Evolutionary conservation across 2,113 vertebrate genomes (phyloP), one percentile per base, ranked within the genome.

Genomic region (Rhineura floridana): DNA sequence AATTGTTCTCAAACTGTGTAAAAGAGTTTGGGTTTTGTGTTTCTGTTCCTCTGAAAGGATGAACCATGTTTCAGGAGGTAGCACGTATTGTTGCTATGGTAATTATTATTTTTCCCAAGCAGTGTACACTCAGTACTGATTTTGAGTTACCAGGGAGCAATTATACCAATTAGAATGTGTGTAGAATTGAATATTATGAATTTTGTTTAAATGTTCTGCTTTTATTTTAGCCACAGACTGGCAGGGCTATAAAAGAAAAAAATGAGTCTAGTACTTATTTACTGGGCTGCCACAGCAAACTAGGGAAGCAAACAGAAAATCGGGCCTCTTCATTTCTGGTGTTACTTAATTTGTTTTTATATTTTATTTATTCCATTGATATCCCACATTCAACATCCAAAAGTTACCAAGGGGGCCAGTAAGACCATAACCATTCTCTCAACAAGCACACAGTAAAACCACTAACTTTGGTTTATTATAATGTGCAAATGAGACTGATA

Each of bases 61-160:
- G 88, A 90, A 90, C 90, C 87, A 0, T 89, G 44, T 92, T 93
- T 94, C 91, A 94, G 67, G 91, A 95, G 82, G 87, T 90, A 92
- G 92, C 85, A 86, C 86, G 91, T 93, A 48, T 46, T 75, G 95
- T 95, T 95, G 95, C 95, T 96, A 96, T 96, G 95, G 95, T 95
- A 96, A 96, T 96, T 96, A 95, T 94, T 95, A 95, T 96, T 96
- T 96, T 87, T 95, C 94, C 91, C 93, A 87, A 91, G 94, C 92
- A 84, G 91, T 91, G 92, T 87, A 93, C 87, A 96, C 94, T 94
- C 93, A 94, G 92, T 93, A 91, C 92, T 93, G 92, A 95, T 95
- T 94, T 92, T 89, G 91, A 93, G 94, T 94, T 93, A 94, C 93
- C 91, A 93, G 92, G 86, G 91, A 93, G 93, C 92, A 95, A 95